Percentiles rank a stretch among this genome's conserved stretches.
These are phyloP conservation scores for Gallinago nigripennis DNA, from an alignment of 2,797 vertebrate genomes.

Conservation along the genomic window DNA sequence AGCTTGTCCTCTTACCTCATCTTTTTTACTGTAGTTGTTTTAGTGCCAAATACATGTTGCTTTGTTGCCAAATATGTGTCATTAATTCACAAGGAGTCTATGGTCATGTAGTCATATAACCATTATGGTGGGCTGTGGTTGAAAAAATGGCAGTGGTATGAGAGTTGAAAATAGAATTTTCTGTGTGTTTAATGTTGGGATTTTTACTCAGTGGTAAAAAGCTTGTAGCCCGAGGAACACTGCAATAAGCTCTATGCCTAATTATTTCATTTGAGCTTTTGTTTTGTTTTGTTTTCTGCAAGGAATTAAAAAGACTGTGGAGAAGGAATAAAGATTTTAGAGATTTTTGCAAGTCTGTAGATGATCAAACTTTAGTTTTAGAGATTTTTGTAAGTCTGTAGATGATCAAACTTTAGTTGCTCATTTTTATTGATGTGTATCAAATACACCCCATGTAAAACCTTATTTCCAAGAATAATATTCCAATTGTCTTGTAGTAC, in stretches of 20 bases:
- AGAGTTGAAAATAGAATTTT: background rate
- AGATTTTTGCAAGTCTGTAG: background rate
- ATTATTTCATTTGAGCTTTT: background rate
- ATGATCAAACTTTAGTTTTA: constrained; percentile 6
- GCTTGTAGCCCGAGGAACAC: background rate
- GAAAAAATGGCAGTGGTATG: background rate
- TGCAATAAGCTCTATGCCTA: background rate
- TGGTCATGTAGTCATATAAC: background rate
- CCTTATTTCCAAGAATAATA: constrained; percentile 35
- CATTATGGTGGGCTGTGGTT: background rate
- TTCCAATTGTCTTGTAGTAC: background rate
- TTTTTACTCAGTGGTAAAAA: background rate
- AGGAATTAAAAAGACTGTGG: background rate
- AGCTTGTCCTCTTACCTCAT: constrained; percentile 49
- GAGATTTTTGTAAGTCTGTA: background rate
- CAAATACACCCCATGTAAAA: constrained; percentile 18
- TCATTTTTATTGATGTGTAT: constrained; percentile 3
- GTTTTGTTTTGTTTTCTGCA: background rate
- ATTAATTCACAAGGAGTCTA: background rate
- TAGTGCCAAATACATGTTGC: background rate
- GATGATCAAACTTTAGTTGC: constrained; percentile 5
- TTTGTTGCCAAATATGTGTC: constrained; percentile 9
- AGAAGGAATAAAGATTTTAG: background rate
- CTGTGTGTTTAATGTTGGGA: background rate
- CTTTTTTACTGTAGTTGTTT: constrained; percentile 3